These are phyloP conservation scores for Plectus sambesii DNA, from an alignment of 1,140 invertebrate genomes.

Conservation along the genomic window DNA sequence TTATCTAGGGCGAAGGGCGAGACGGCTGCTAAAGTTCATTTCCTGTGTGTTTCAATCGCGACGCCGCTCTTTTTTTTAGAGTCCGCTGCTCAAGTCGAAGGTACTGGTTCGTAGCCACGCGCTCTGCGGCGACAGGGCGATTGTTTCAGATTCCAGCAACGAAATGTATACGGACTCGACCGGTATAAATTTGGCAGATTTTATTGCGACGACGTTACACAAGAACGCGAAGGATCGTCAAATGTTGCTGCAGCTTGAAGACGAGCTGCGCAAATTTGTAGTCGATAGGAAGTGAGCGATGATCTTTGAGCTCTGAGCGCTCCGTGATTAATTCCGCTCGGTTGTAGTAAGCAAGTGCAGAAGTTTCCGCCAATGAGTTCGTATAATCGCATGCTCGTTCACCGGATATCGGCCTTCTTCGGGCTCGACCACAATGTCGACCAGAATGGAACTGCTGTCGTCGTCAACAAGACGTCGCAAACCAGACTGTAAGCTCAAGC, in stretches of 20 bases:
- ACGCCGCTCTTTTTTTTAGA: too few species aligned
- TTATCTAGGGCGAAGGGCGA: too few species aligned
- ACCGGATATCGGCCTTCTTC: constrained; percentile 79
- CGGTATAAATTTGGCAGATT: constrained; percentile 68
- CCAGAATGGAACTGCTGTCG: constrained; percentile 66
- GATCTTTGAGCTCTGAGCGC: background rate
- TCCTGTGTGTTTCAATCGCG: too few species aligned
- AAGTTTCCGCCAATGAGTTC: constrained; percentile 81
- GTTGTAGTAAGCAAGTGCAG: constrained; percentile 54
- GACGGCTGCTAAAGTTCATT: too few species aligned
- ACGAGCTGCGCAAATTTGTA: constrained; percentile 68
- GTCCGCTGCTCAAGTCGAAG: too few species aligned
- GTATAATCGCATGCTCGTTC: constrained; percentile 85
- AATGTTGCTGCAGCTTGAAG: constrained; percentile 71
- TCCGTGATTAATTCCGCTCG: constrained; percentile 18
- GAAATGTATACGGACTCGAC: constrained; percentile 64
- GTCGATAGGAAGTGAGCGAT: constrained; percentile 65
- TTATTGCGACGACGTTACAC: constrained; percentile 78
- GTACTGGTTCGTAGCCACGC: constrained; percentile 75
- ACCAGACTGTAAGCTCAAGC: constrained; percentile 56
- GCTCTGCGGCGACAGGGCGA: constrained; percentile 65
- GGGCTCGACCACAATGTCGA: constrained; percentile 87
- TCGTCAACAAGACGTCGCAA: constrained; percentile 65
- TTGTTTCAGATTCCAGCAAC: constrained; percentile 58
- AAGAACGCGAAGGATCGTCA: constrained; percentile 73